Evolutionary conservation across 2,888 invertebrate genomes (phyloP), one percentile per base, ranked within the genome.

Genomic region (Vannuccia rotundouncinata): DNA sequence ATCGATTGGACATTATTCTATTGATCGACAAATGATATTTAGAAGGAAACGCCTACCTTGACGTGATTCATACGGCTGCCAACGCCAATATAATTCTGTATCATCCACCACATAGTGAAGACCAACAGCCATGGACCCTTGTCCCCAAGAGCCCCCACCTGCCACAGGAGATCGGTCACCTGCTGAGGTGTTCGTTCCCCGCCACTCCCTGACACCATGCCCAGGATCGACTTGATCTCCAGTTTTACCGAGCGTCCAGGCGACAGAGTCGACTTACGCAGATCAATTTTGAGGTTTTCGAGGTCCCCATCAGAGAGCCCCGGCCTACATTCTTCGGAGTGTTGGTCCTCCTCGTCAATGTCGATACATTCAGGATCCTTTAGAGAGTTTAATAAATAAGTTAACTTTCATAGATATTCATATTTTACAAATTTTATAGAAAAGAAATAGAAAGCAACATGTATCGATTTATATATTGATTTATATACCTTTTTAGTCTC

Each of bases 101-200:
- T 73, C 74, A 73, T 73, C 74, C 74, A 73, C 74, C 74, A 73
- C 74, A 73, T 73, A n/a, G 22, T 73, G 74, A 73, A 73, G 27
- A 73, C 27, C 2, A 73, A n/a, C 27, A 73, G 22, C 74, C 74
- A 73, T 22, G 74, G 74, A 2, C 74, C 74, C 27, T 27, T 73
- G 27, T 73, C 74, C 5, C 74, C 27, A 5, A 73, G 27, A 2
- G 74, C 74, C 27, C 74, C 22, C 22, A 27, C 27, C 27, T 73
- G 22, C 74, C 74, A 73, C 74, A 73, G 22, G 10, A 73, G 22
- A 73, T 73, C 74, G 2, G 74, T 73, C 22, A 73, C 22, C 22
- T 22, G 27, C n/a, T 73, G 74, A 5, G 74, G 27, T 27, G 22
- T 73, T 5, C 27, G 22, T 22, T 73, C 74, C 2, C 74, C 74